These are phyloP conservation scores for Torymus texanus DNA, from an alignment of 2,888 invertebrate species.

Conservation along the genomic window DNA sequence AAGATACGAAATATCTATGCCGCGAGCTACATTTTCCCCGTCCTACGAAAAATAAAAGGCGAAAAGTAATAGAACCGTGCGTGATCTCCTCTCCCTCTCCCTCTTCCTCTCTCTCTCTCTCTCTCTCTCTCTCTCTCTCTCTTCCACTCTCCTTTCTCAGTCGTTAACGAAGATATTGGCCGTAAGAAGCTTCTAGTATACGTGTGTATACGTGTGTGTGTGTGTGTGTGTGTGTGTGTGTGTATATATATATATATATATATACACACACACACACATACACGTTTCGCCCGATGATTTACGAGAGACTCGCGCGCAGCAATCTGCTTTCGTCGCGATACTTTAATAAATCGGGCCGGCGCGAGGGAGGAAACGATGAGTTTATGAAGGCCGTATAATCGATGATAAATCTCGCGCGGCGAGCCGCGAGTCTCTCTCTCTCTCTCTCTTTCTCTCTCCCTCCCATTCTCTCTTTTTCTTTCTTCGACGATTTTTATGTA, in stretches of 20 bases:
- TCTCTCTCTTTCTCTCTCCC: too few species aligned
- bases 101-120: too few species aligned
- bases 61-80: too few species aligned
- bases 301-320: conserved; percentile 8
- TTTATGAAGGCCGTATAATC: conserved; percentile 47
- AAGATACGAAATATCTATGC: not conserved
- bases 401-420: conserved; percentile 37
- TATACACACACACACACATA: conserved; percentile 2
- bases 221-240: too few species aligned
- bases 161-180: conserved; percentile 34
- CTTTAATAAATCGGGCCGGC: conserved; percentile 41
- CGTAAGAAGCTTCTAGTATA: conserved; percentile 7
- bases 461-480: too few species aligned
- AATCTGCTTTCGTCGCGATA: conserved; percentile 44
- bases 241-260: too few species aligned
- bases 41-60: not conserved
- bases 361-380: conserved; percentile 23
- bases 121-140: too few species aligned
- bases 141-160: not conserved
- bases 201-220: too few species aligned
- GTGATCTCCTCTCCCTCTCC: not conserved
- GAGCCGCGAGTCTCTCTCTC: not conserved
- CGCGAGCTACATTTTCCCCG: not conserved
- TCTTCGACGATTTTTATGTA: conserved; percentile 38
- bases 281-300: conserved; percentile 22